Conservation (phyloP, 1,140 invertebrate genomes). For the Chionoecetes opilio region DNA sequence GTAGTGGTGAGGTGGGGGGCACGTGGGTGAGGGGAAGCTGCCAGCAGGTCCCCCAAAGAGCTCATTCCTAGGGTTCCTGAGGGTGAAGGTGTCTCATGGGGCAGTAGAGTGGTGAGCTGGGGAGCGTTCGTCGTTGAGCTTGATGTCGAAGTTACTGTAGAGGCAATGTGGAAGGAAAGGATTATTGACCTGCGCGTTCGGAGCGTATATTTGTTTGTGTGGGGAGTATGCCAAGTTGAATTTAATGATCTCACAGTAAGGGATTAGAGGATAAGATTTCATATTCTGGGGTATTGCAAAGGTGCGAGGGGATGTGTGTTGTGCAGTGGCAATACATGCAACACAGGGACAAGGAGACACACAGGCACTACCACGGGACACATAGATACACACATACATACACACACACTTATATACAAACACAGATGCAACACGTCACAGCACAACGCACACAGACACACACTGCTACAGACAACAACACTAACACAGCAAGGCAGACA, state of each 20-base stretch:
- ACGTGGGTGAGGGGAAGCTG: not conserved
- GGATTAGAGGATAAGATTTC: too few relatives aligned
- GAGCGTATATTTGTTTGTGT: too few relatives aligned
- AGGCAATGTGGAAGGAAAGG: not conserved
- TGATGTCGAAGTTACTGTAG: not conserved
- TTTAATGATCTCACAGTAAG: too few relatives aligned
- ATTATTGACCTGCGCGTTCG: too few relatives aligned
- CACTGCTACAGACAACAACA: not conserved
- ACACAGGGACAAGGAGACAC: not conserved
- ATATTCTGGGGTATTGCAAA: not conserved
- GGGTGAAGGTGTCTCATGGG: not conserved
- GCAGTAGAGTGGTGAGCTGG: not conserved
- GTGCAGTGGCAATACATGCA: too few relatives aligned
- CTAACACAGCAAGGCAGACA: not conserved
- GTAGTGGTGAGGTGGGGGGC: not conserved
- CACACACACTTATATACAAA: constrained; percentile 31
- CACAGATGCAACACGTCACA: not conserved
- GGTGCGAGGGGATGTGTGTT: too few relatives aligned
- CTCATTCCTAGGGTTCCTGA: not conserved
- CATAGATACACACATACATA: constrained; percentile 21
- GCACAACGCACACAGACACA: not conserved
- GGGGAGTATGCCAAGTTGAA: too few relatives aligned
- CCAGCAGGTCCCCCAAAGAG: not conserved
- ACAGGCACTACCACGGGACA: not conserved
- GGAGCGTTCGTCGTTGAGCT: not conserved